A percentile compares a stretch with the other conserved stretches of the same genome.
These are phyloP conservation scores for Sicus ferrugineus DNA, from an alignment of 2,888 invertebrate species.

Conservation along the genomic window DNA sequence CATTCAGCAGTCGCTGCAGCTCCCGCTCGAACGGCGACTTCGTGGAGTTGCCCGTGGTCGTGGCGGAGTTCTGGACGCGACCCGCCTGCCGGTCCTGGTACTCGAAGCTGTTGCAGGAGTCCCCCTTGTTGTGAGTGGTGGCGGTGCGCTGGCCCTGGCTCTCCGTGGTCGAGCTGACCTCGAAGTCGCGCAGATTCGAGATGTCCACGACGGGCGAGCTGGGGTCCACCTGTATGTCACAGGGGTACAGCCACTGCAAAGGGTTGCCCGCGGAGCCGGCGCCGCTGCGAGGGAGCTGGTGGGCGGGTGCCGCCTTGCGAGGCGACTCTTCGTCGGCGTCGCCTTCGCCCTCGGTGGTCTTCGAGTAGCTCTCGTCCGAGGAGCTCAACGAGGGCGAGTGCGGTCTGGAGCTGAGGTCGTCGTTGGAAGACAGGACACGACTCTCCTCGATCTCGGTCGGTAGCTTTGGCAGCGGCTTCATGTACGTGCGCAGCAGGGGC, in stretches of 20 bases:
- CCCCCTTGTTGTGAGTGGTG: constrained; percentile 70
- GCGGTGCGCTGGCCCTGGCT: constrained; percentile 67
- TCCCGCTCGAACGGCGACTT: constrained; percentile 79
- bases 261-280: constrained; percentile 59
- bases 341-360: constrained; percentile 78
- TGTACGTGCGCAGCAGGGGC: constrained; percentile 64
- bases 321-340: constrained; percentile 59
- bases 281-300: constrained; percentile 49
- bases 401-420: constrained; percentile 82
- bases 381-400: constrained; percentile 84
- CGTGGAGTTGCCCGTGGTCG: constrained; percentile 47
- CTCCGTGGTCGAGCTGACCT: constrained; percentile 64
- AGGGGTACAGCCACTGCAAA: constrained; percentile 71
- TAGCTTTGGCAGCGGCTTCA: constrained; percentile 70
- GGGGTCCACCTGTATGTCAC: constrained; percentile 69
- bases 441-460: constrained; percentile 66
- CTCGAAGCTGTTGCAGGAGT: constrained; percentile 73
- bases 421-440: constrained; percentile 74
- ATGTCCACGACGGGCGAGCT: constrained; percentile 61
- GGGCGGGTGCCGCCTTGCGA: constrained; percentile 48
- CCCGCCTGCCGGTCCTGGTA: constrained; percentile 64
- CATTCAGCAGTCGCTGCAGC: constrained; percentile 79
- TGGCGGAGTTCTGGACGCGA: constrained; percentile 31
- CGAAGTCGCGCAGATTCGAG: constrained; percentile 62
- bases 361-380: constrained; percentile 84